Base-by-base conservation (phyloP, 2,888 invertebrate genomes). In the Strigamia transsilvanica region DNA sequence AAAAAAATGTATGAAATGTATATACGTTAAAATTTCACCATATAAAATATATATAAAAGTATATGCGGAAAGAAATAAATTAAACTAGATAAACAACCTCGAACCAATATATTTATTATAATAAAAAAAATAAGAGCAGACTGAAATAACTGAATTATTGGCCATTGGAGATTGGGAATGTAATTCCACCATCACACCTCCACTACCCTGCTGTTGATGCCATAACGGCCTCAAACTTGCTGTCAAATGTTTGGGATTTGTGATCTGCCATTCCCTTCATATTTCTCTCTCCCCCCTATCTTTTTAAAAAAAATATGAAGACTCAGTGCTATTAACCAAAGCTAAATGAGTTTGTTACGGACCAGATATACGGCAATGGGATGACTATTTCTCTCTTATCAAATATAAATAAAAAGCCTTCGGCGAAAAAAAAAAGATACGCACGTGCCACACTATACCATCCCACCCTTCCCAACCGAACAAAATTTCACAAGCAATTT, bases 161-260 rank as follows among this genome's bases (percentile, higher is more conserved):
- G 27, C 73, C 32, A 23, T 73, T 56, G n/a, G 56, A 56, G 56
- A 73, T 32, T 73, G 73, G 73, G 27, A 73, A 73, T 73, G 32
- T 32, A 32, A 73, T 73, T 73, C 73, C 32, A 56, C 56, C 56
- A 56, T n/a, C 56, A 18, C 56, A 56, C 56, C 56, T 56, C 56
- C 56, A 56, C 56, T 18, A 56, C 56, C 56, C n/a, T 15, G 18
- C 56, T 56, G 56, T 56, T 56, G 56, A 56, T 56, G 56, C 56
- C 10, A 56, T 56, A 56, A 56, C 56, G 18, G 56, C 18, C 56
- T 56, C 56, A 56, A 56, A 56, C 56, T 56, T 18, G 32, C 27
- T 73, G 73, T 73, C 73, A 73, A 73, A 73, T 27, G 23, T 73
- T 73, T 73, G 23, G 73, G 73, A 73, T 73, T 73, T 73, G 73